A percentile compares a stretch with the other conserved stretches of the same genome.
These are phyloP conservation scores for Sebastes goodei DNA, from an alignment of 2,797 vertebrate species.

Conservation along the genomic window DNA sequence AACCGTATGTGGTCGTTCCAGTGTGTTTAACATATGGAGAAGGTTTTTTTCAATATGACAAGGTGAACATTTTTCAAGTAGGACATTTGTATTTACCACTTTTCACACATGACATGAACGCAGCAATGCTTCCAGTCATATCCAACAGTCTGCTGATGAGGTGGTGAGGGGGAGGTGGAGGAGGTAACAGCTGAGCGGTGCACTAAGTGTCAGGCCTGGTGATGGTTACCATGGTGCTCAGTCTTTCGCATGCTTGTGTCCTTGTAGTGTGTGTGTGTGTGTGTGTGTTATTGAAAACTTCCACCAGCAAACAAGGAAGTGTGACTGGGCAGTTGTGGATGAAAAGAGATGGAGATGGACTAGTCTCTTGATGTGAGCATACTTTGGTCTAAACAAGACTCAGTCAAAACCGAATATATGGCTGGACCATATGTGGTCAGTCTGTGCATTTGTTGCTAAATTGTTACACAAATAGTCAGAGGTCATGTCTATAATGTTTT, in stretches of 20 bases:
- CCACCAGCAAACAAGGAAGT: neutral
- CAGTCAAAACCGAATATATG: no score
- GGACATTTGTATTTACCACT: neutral
- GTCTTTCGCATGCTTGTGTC: conserved; percentile 67
- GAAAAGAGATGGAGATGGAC: neutral
- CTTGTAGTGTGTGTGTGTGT: conserved; percentile 1
- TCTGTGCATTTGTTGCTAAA: no score
- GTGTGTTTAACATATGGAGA: neutral
- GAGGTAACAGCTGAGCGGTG: conserved; percentile 69
- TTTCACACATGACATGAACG: neutral
- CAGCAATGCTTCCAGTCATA: conserved; percentile 14
- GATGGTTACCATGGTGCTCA: conserved; percentile 75
- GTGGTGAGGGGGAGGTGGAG: conserved; percentile 56
- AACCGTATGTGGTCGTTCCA: neutral
- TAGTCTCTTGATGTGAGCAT: neutral
- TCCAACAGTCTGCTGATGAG: conserved; percentile 48
- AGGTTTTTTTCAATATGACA: neutral
- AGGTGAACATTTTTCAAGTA: neutral
- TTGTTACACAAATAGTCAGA: no score
- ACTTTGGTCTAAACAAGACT: neutral
- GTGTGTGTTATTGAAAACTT: neutral
- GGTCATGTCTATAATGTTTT: no score
- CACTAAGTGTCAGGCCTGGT: conserved; percentile 63
- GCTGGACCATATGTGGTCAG: no score
- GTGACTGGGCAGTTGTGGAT: neutral